These are phyloP conservation scores for Synanthedon formicaeformis DNA, from an alignment of 2,888 invertebrate genomes.

Conservation along the genomic window DNA sequence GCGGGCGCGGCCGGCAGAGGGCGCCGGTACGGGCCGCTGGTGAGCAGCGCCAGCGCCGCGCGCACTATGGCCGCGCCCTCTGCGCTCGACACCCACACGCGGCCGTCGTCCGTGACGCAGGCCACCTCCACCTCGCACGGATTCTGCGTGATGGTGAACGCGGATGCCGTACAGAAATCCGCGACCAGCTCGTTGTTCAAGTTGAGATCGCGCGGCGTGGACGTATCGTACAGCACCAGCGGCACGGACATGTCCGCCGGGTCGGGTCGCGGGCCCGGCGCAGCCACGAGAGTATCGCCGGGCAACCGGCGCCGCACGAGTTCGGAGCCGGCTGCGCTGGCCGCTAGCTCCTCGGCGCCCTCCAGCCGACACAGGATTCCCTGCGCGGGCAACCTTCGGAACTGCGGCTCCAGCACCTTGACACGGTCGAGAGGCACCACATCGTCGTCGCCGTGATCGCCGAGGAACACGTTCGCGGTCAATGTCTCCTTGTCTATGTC, in stretches of 20 bases:
- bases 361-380: conserved; percentile 77
- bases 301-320: conserved; percentile 51
- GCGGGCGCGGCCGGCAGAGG: conserved; percentile 55
- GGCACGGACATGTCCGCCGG: conserved; percentile 62
- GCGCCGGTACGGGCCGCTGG: conserved; percentile 52
- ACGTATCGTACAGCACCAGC: conserved; percentile 75
- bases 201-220: conserved; percentile 73
- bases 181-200: conserved; percentile 72
- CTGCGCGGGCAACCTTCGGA: conserved; percentile 77
- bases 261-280: conserved; percentile 52
- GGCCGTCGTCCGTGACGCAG: conserved; percentile 59
- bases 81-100: conserved; percentile 58
- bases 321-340: conserved; percentile 34
- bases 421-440: conserved; percentile 65
- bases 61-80: conserved; percentile 48
- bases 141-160: conserved; percentile 47
- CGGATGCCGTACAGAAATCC: conserved; percentile 54
- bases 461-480: conserved; percentile 73
- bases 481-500: conserved; percentile 50
- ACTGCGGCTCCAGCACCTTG: conserved; percentile 73
- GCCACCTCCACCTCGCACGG: conserved; percentile 57
- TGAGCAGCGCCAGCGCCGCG: conserved; percentile 49
- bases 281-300: conserved; percentile 68
- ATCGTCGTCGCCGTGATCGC: conserved; percentile 82
- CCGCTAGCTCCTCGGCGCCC: conserved; percentile 75